Conservation (phyloP, 2,113 vertebrate species). For the Acanthochromis polyacanthus region DNA sequence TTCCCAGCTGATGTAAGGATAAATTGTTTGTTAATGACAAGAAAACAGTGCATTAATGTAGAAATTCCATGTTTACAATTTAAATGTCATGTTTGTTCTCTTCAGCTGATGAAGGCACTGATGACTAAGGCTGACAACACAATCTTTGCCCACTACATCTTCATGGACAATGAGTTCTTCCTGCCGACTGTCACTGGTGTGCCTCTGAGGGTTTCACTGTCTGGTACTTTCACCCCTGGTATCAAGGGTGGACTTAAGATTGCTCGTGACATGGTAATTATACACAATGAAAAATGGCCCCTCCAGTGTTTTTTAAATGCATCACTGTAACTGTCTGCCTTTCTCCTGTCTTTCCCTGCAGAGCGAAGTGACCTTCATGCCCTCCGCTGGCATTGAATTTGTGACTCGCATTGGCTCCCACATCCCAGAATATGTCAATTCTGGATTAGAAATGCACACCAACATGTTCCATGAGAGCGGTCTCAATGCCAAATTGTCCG, state of each 20-base stretch:
- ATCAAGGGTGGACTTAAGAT: conserved; percentile 87
- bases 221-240: conserved; percentile 90
- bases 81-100: conserved; percentile 12
- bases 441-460: conserved; percentile 89
- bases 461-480: conserved; percentile 92
- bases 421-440: conserved; percentile 89
- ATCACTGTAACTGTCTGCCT: conserved; percentile 2
- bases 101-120: conserved; percentile 82
- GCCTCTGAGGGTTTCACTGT: conserved; percentile 90
- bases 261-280: conserved; percentile 83
- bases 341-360: conserved; percentile 56
- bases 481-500: conserved; percentile 80
- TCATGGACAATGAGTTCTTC: conserved; percentile 96
- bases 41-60: not conserved
- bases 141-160: conserved; percentile 94
- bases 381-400: conserved; percentile 91
- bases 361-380: conserved; percentile 88
- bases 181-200: conserved; percentile 92
- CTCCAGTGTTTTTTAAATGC: not conserved
- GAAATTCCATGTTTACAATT: not conserved
- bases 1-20: conserved; percentile 79
- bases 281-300: not conserved
- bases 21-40: no score
- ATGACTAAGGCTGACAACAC: conserved; percentile 85
- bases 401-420: conserved; percentile 87